Percentiles rank a stretch among this genome's conserved stretches.
Evolutionary conservation across 2,797 vertebrate species (phyloP).

Genomic region (Phrynocephalus guinanensis): DNA sequence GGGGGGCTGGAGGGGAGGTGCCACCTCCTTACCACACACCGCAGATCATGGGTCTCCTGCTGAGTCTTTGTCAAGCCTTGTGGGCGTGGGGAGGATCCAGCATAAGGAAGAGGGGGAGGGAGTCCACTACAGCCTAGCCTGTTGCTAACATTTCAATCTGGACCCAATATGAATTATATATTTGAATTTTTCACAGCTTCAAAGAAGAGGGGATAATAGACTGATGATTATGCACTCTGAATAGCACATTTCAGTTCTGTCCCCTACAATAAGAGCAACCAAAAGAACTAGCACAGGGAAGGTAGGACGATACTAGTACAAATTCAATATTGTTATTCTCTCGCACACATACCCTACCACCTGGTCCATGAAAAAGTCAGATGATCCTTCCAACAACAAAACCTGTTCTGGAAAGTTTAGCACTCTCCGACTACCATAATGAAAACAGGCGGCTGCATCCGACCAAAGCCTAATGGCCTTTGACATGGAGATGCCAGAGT

Average conservation of each 20-base stretch:
- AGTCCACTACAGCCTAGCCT: neutral
- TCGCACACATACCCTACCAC: neutral
- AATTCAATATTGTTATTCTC: slow-evolving; percentile 6
- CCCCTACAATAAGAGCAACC: neutral
- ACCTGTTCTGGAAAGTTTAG: slow-evolving; percentile 37
- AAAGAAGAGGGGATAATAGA: neutral
- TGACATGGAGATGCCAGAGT: slow-evolving; percentile 30
- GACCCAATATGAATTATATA: neutral
- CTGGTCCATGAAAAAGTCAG: slow-evolving; percentile 31
- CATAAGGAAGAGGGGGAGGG: neutral
- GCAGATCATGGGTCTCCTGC: neutral
- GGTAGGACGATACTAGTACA: neutral
- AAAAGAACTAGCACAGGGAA: neutral
- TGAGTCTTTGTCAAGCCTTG: neutral
- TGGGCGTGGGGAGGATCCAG: neutral
- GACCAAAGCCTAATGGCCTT: slow-evolving; percentile 43
- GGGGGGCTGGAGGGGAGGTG: too few species aligned
- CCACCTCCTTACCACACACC: too few species aligned
- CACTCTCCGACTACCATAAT: slow-evolving; percentile 26
- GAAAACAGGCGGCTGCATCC: slow-evolving; percentile 14
- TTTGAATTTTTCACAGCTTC: neutral
- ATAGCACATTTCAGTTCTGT: neutral
- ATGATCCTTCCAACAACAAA: slow-evolving; percentile 43
- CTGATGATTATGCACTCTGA: neutral
- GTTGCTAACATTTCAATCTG: neutral